A percentile compares a stretch with the other conserved stretches of the same genome.
These are phyloP conservation scores for Andricus quercusramuli DNA, from an alignment of 2,888 invertebrate species.

Conservation along the genomic window DNA sequence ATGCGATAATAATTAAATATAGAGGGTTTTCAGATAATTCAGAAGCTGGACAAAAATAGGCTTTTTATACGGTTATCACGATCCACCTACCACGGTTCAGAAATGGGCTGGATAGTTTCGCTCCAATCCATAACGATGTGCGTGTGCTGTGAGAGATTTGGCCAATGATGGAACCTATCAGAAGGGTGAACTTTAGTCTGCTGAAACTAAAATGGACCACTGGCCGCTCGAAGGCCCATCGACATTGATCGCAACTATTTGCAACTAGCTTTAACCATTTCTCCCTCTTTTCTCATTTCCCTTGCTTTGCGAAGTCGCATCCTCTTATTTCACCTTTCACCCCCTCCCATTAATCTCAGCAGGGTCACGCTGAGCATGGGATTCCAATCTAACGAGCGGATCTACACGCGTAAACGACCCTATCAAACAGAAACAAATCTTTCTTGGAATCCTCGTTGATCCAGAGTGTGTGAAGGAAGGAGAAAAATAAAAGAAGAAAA, in stretches of 20 bases:
- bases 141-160: constrained; percentile 76
- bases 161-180: constrained; percentile 68
- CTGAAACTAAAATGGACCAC: constrained; percentile 50
- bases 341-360: constrained; percentile 2
- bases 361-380: constrained; percentile 41
- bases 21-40: neutral
- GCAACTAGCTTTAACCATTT: constrained; percentile 40
- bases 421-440: constrained; percentile 76
- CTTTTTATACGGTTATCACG: constrained; percentile 72
- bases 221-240: constrained; percentile 45
- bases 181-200: constrained; percentile 56
- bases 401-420: constrained; percentile 74
- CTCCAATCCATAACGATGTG: constrained; percentile 73
- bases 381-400: constrained; percentile 74
- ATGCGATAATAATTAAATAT: neutral
- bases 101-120: constrained; percentile 72
- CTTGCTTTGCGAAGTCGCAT: constrained; percentile 15
- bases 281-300: constrained; percentile 36
- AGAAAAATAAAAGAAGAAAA: constrained; percentile 25
- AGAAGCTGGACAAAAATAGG: constrained; percentile 61
- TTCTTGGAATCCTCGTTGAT: constrained; percentile 66
- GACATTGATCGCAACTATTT: constrained; percentile 42
- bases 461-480: constrained; percentile 43
- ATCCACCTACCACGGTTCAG: constrained; percentile 69
- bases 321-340: constrained; percentile 41